phyloP scores from a whole-genome alignment of 2,113 vertebrate species.

The Myrmecophaga tridactyla region DNA sequence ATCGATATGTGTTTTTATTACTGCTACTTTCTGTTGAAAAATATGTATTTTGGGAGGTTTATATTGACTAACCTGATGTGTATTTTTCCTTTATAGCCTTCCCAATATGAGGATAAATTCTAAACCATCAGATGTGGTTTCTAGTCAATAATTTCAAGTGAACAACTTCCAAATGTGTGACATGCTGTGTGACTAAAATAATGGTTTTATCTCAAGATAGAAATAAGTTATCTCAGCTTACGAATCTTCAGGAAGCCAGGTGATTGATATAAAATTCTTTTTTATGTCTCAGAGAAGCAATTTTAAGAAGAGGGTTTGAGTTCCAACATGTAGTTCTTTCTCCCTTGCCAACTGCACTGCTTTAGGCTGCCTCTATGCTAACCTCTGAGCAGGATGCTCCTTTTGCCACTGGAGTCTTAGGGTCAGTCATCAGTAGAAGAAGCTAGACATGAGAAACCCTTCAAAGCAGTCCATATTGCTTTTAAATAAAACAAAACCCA shows the following conservation, averaged over 20 bases:
- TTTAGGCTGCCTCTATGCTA: background rate
- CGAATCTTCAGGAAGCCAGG: slow-evolving; percentile 23
- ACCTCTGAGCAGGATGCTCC: background rate
- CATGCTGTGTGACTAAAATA: slow-evolving; percentile 31
- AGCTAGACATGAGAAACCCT: background rate
- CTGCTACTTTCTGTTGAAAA: slow-evolving; percentile 22
- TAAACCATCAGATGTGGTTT: slow-evolving; percentile 40
- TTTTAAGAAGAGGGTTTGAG: slow-evolving; percentile 4
- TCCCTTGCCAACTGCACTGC: background rate
- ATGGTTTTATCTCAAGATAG: background rate
- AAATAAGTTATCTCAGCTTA: slow-evolving; percentile 5
- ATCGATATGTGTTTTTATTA: slow-evolving; percentile 38
- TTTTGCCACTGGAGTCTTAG: background rate
- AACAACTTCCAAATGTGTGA: slow-evolving; percentile 43
- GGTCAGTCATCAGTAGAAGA: background rate
- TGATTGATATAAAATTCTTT: background rate
- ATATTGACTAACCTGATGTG: slow-evolving; percentile 51
- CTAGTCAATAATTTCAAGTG: slow-evolving; percentile 60
- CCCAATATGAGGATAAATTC: slow-evolving; percentile 46
- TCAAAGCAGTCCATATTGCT: background rate
- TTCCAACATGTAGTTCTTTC: background rate
- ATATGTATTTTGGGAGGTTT: slow-evolving; percentile 21
- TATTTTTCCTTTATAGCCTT: slow-evolving; percentile 34
- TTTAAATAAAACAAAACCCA: background rate
- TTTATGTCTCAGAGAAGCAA: background rate